Percentiles rank a stretch among this genome's conserved stretches.
These are phyloP conservation scores for Lethenteron camtschaticum DNA, from an alignment of 2,113 vertebrate genomes.

Conservation along the genomic window DNA sequence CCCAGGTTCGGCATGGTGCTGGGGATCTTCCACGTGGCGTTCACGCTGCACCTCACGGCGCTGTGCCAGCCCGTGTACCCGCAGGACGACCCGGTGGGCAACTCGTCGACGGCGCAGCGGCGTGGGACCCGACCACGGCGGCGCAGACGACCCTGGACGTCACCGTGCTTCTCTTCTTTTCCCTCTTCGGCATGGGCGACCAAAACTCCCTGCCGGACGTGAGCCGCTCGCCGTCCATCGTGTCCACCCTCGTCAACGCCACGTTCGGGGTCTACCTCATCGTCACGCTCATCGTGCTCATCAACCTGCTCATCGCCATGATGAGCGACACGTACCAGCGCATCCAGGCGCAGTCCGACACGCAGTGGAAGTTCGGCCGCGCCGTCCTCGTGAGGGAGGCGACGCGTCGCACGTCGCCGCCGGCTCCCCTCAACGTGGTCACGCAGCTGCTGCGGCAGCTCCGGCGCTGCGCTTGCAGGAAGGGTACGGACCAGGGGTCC, in stretches of 20 bases:
- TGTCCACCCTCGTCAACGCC: slow-evolving; percentile 13
- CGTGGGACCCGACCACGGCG: too few species aligned
- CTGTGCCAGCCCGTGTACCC: slow-evolving; percentile 20
- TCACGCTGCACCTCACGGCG: slow-evolving; percentile 20
- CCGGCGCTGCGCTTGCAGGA: too few species aligned
- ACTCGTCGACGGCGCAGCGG: background rate
- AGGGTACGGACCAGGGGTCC: too few species aligned
- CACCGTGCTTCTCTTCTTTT: slow-evolving; percentile 20
- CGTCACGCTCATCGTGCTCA: slow-evolving; percentile 20
- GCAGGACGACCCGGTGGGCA: background rate
- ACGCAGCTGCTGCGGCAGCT: slow-evolving; percentile 7
- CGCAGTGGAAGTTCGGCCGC: slow-evolving; percentile 24
- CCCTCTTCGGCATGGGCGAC: slow-evolving; percentile 20
- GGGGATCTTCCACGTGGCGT: slow-evolving; percentile 19
- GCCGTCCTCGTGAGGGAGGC: slow-evolving; percentile 23
- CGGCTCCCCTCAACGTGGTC: slow-evolving; percentile 21
- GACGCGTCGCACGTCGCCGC: slow-evolving; percentile 19
- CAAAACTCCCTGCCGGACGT: slow-evolving; percentile 13
- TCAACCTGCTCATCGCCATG: slow-evolving; percentile 25
- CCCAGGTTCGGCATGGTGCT: slow-evolving; percentile 17
- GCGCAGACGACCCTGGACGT: slow-evolving; percentile 16
- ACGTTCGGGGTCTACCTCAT: slow-evolving; percentile 21
- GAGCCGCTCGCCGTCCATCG: slow-evolving; percentile 12
- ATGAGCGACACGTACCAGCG: slow-evolving; percentile 26
- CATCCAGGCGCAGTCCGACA: slow-evolving; percentile 24